Conservation (phyloP, 1,140 invertebrate genomes). For the Pygmarrhopalites habei region DNA sequence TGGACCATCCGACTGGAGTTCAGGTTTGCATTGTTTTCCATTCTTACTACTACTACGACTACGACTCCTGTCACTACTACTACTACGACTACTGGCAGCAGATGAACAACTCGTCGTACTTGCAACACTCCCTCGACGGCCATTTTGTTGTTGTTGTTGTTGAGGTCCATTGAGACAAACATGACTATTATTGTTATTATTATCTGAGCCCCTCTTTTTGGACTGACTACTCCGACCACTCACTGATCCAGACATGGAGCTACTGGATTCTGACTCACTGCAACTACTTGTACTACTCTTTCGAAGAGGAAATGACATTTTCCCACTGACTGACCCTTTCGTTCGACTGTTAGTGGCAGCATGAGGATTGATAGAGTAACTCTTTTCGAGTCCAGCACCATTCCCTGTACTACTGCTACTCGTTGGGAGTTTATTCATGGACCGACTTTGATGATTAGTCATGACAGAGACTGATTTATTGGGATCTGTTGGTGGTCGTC, state of each 20-base stretch:
- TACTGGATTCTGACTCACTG: constrained; percentile 30
- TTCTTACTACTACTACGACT: constrained; percentile 5
- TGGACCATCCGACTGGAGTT: too few relatives aligned
- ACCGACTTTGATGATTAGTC: constrained; percentile 23
- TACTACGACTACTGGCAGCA: constrained; percentile 36
- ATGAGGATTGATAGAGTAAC: constrained; percentile 2
- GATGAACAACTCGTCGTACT: constrained; percentile 29
- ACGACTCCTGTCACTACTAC: constrained; percentile 27
- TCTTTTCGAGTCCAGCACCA: constrained; percentile 11
- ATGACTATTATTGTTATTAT: constrained; percentile 3
- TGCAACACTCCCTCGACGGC: constrained; percentile 24
- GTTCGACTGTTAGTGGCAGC: constrained; percentile 19
- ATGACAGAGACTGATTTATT: constrained; percentile 20
- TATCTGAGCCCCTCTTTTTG: constrained; percentile 18
- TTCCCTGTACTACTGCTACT: not conserved
- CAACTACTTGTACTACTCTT: constrained; percentile 28
- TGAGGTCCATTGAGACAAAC: constrained; percentile 4
- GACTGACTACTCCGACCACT: not conserved
- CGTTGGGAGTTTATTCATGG: constrained; percentile 23
- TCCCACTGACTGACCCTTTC: constrained; percentile 31
- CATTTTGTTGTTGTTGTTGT: constrained; percentile 15
- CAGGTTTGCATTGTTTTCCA: not conserved
- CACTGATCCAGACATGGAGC: constrained; percentile 6
- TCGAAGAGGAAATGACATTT: constrained; percentile 26
- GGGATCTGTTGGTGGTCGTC: constrained; percentile 36